Evolutionary conservation across 2,888 invertebrate genomes (phyloP).

Genomic region (Tipula helvola): DNA sequence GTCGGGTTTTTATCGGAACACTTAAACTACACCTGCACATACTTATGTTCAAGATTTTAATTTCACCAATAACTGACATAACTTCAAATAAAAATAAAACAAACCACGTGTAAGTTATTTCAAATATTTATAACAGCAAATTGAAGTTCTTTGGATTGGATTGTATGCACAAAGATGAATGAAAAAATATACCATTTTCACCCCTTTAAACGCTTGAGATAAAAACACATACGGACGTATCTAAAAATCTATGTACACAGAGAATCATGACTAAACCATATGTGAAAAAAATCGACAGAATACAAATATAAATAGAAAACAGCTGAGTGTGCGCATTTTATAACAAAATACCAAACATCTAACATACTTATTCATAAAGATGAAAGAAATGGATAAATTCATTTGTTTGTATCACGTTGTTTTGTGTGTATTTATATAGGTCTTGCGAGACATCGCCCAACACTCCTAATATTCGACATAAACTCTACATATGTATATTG

Average conservation of each 20-base stretch:
- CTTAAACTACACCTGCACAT: too few species aligned
- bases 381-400: not conserved
- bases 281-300: not conserved
- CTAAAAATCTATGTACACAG: not conserved
- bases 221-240: not conserved
- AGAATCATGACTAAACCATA: not conserved
- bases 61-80: too few species aligned
- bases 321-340: not conserved
- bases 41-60: too few species aligned
- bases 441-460: not conserved
- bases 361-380: not conserved
- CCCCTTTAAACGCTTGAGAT: not conserved
- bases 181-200: not conserved
- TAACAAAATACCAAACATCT: not conserved
- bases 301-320: not conserved
- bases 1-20: too few species aligned
- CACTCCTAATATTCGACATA: not conserved
- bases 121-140: too few species aligned
- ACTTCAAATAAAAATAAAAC: too few species aligned
- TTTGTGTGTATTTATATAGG: not conserved
- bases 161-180: not conserved
- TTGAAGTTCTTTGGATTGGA: too few species aligned
- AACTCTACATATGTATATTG: not conserved
- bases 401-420: not conserved
- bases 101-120: too few species aligned